Percentiles rank a stretch among this genome's conserved stretches.
These are phyloP conservation scores for Ariopsis seemanni DNA, from an alignment of 2,113 vertebrate genomes.

Conservation along the genomic window DNA sequence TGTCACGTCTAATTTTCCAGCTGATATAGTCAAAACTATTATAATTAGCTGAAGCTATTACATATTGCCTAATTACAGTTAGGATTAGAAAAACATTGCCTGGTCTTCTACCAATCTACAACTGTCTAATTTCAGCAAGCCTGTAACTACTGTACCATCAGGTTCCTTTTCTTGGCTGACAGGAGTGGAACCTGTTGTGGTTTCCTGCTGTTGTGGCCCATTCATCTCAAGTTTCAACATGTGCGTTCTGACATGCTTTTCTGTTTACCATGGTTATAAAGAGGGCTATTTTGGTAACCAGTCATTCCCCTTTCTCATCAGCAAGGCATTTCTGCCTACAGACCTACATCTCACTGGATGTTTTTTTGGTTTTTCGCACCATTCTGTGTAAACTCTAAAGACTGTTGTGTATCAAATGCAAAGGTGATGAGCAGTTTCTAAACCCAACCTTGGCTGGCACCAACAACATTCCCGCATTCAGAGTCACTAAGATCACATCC, in stretches of 20 bases:
- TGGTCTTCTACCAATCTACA: background rate
- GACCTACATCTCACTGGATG: background rate
- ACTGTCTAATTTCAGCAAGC: background rate
- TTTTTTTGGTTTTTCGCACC: background rate
- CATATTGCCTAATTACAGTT: constrained; percentile 2
- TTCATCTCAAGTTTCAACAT: background rate
- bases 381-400: background rate
- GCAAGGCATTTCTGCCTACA: background rate
- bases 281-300: background rate
- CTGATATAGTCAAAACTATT: background rate
- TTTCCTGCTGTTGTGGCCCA: background rate
- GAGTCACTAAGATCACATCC: background rate
- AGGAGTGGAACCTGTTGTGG: background rate
- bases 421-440: background rate
- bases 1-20: background rate
- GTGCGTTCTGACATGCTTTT: background rate
- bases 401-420: background rate
- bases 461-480: background rate
- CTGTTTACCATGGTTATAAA: background rate
- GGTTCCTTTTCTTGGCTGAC: background rate
- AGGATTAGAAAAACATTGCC: background rate
- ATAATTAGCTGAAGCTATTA: background rate
- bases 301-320: background rate
- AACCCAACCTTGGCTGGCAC: background rate
- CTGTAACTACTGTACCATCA: background rate